Base-by-base conservation (phyloP, 2,888 invertebrate genomes). In the Hofmannophila pseudospretella region DNA sequence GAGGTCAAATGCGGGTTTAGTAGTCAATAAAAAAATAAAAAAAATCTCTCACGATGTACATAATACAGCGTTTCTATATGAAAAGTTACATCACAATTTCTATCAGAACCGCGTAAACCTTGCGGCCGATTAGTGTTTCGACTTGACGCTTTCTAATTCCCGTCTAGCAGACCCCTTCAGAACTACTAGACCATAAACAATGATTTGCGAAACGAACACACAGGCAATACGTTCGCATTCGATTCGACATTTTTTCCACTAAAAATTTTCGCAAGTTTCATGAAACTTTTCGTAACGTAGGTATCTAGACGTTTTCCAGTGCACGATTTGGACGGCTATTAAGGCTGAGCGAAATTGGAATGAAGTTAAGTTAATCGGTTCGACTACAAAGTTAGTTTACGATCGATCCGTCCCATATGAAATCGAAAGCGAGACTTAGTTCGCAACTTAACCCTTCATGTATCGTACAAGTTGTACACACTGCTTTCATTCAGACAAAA, bases 71-170 rank as follows among this genome's bases (percentile, higher is more conserved):
- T n/a, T n/a, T n/a, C n/a, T n/a, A n/a, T n/a, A n/a, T n/a, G n/a
- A n/a, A n/a, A n/a, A n/a, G 38, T 73, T 75, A 72, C 69, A 57
- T 74, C 66, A 73, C 58, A 67, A 62, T 67, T 75, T 72, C 62
- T 61, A 66, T 62, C 64, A 65, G 75, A 75, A 71, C 63, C 67
- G 72, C 60, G 76, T 74, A 74, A 78, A 80, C 71, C 74, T 80
- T 82, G 82, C 66, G 84, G 85, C 81, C 82, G 78, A 78, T 84
- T 82, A 80, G 80, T 63, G 69, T 68, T 69, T 60, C 67, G 65
- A 55, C 52, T 58, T 72, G 81, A 76, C 81, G 84, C 85, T 85
- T 85, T 85, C 85, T 85, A 85, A 82, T 78, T 80, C 78, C 66
- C 65, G 65, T 64, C 67, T 65, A 61, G 62, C 66, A 63, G 70